Base-by-base conservation (phyloP, 2,113 vertebrate species). In the Alligator sinensis region DNA sequence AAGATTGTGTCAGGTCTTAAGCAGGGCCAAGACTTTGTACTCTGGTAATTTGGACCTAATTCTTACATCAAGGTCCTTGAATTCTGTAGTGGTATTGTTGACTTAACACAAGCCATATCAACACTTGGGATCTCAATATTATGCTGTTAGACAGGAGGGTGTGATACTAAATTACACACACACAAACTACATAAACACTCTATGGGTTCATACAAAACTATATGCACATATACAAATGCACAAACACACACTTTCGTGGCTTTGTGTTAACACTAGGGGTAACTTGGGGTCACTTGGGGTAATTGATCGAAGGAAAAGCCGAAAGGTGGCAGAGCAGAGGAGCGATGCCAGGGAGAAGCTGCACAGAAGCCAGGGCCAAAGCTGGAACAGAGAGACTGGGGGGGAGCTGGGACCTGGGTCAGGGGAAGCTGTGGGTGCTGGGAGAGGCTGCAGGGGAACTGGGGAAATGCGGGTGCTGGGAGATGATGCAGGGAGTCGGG, bases 11-110 rank as follows among this genome's bases (percentile, higher is more conserved):
- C 78, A 30, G 24, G 63, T 4, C 60, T 24, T 25, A 57, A 83
- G 70, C 38, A 19, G 34, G 14, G 57, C 64, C 30, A 38, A 1
- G 30, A 11, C n/a, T 72, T 19, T 93, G 28, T 78, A 57, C 80
- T 80, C 19, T 64, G n/a, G 28, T 27, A 75, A 18, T 27, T 63
- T 70, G 57, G 11, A 14, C 25, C 14, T 0, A 0, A 18, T 11
- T 70, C 30, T 18, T 60, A 19, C 57, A 11, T 24, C 61, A n/a
- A 68, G 60, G 64, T 61, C 55, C 14, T 72, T 14, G 19, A 84
- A 57, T 84, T 57, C 70, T 38, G 24, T 14, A 18, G 11, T 9
- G 17, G 2, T 4, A n/a, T 57, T 80, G 55, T 72, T 82, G 72
- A 60, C 28, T 82, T 54, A 17, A 16, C 28, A 28, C 24, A n/a